phyloP scores from a whole-genome alignment of 2,888 invertebrate species.

The Gisinianus flammeolus region DNA sequence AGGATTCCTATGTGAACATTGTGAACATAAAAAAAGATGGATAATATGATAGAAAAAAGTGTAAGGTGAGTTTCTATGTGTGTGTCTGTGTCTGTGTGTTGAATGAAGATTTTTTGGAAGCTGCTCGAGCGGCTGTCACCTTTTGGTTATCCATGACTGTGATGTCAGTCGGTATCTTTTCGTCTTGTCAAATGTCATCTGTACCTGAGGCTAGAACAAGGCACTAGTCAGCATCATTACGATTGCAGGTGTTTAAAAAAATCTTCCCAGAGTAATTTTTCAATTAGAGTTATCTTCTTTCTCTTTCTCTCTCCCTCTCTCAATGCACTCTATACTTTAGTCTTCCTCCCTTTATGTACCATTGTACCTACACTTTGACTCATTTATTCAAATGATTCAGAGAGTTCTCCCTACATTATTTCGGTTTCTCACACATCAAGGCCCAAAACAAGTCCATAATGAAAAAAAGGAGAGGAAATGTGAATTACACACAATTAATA shows the following conservation, averaged over 20 bases:
- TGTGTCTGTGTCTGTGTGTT: conserved; percentile 1
- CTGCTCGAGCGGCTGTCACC: conserved; percentile 39
- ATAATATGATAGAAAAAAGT: background rate
- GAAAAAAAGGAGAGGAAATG: no score
- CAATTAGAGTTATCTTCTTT: conserved; percentile 43
- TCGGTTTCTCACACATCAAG: background rate
- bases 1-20: background rate
- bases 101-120: conserved; percentile 17
- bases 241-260: conserved; percentile 46
- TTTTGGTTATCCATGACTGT: conserved; percentile 35
- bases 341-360: background rate
- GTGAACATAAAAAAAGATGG: background rate
- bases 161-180: conserved; percentile 52
- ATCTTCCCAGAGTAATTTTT: conserved; percentile 45
- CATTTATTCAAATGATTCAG: no score
- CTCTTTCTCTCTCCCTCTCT: background rate
- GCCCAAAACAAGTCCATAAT: background rate
- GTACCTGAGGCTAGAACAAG: conserved; percentile 37
- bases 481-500: no score
- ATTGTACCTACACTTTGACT: background rate
- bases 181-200: conserved; percentile 50
- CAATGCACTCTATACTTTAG: background rate
- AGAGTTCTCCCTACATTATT: no score
- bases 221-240: conserved; percentile 36
- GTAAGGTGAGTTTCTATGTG: background rate